Conservation (phyloP, 2,113 vertebrate species). For the Catharus fuscescens region DNA sequence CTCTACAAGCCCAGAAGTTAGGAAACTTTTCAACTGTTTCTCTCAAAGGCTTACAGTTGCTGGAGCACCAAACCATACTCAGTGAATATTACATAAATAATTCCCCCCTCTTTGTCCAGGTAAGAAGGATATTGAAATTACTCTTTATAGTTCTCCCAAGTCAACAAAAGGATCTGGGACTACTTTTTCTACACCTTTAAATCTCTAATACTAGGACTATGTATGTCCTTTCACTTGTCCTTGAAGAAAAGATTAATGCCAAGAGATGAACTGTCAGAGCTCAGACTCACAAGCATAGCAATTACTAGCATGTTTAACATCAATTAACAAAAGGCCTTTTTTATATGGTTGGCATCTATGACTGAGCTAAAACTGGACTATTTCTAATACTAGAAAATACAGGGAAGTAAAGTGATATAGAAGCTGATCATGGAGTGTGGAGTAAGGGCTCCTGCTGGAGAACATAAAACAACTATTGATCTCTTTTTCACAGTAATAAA, state of each 20-base stretch:
- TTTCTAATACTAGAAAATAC: background rate
- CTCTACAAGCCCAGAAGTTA: background rate
- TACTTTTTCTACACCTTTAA: background rate
- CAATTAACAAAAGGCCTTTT: background rate
- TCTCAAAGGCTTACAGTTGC: background rate
- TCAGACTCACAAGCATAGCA: background rate
- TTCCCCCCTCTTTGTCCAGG: background rate
- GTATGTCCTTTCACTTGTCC: background rate
- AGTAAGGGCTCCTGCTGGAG: background rate
- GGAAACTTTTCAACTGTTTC: background rate
- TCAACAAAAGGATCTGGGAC: background rate
- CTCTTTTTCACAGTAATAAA: background rate
- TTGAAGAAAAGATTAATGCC: background rate
- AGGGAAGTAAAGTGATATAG: background rate
- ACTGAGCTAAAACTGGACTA: background rate
- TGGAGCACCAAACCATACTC: background rate
- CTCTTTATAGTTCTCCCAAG: background rate
- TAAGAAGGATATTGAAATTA: background rate
- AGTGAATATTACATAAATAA: background rate
- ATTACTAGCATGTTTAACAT: background rate
- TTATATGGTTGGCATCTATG: background rate
- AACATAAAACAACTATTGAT: background rate
- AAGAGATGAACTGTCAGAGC: background rate
- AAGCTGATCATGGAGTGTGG: background rate
- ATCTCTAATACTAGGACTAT: background rate